Base-by-base conservation (phyloP, 2,888 invertebrate species). In the Spodoptera exigua region DNA sequence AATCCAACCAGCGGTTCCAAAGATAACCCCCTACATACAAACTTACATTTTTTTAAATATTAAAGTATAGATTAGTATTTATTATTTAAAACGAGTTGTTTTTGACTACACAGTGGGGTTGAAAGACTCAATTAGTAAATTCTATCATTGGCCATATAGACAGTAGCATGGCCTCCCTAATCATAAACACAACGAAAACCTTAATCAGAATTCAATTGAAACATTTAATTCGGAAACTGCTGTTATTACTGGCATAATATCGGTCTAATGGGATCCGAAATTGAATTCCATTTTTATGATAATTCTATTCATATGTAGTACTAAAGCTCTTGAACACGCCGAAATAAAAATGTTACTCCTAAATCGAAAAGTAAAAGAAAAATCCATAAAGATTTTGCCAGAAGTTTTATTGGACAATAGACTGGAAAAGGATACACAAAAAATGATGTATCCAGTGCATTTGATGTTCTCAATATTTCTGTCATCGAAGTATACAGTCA, bases 371-470 rank as follows among this genome's bases (percentile, higher is more conserved):
- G 12, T 17, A 1, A 46, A 27, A 2, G 12, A 10, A 37, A 49
- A 18, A n/a, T 7, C 13, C 35, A n/a, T 40, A 16, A 16, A 12
- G 1, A 17, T 12, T 4, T 11, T 12, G 18, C 12, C 32, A 1
- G 62, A 67, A 46, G 34, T 52, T 10, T 41, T 62, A n/a, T 37
- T 52, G 0, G 12, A 49, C 16, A 67, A 67, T 13, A 53, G 41
- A 36, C 2, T 70, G 2, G 57, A 64, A 9, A 57, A 51, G 57
- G 56, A 67, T 17, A 21, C 67, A 3, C 58, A 61, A 17, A 39
- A 39, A 36, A 61, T 67, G 21, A 44, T 67, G 11, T 59, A 51
- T 27, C 58, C 70, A 0, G 2, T 70, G 10, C 49, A 67, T 51
- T 16, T 67, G 1, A 54, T 59, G 43, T 58, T 59, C 14, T 35